phyloP scores from a whole-genome alignment of 2,888 invertebrate species.

The Pandemis heparana region DNA sequence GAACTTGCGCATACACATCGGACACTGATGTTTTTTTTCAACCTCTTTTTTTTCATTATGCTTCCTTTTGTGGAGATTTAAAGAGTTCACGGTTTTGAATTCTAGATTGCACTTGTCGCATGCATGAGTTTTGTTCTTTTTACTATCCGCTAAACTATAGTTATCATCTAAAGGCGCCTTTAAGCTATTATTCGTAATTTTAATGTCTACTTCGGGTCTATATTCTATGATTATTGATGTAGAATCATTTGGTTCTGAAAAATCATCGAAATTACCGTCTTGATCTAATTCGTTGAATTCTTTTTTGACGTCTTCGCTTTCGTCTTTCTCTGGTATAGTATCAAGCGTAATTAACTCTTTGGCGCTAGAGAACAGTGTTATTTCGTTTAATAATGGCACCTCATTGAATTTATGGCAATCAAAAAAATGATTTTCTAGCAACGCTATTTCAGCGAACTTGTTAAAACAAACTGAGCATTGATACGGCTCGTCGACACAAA shows the following conservation, averaged over 20 bases:
- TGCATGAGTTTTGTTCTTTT: conserved; percentile 42
- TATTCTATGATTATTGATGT: conserved; percentile 43
- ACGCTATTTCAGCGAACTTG: conserved; percentile 45
- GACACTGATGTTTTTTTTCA: conserved; percentile 59
- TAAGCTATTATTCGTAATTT: not conserved
- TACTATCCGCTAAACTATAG: conserved; percentile 33
- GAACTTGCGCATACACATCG: conserved; percentile 71
- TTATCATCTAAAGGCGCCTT: not conserved
- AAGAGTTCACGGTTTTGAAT: conserved; percentile 51
- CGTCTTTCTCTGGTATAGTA: conserved; percentile 38
- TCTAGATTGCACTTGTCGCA: conserved; percentile 48
- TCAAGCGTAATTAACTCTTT: conserved; percentile 33
- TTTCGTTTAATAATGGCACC: conserved; percentile 44
- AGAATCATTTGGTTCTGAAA: conserved; percentile 48
- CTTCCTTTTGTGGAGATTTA: conserved; percentile 50
- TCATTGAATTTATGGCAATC: conserved; percentile 41
- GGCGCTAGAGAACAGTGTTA: conserved; percentile 18
- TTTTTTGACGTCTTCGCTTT: conserved; percentile 38
- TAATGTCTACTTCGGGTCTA: not conserved
- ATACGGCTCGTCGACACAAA: conserved; percentile 40
- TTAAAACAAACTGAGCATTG: conserved; percentile 49
- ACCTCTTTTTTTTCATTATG: conserved; percentile 43
- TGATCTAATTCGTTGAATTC: conserved; percentile 39
- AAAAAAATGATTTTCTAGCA: conserved; percentile 48
- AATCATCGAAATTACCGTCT: conserved; percentile 34